Evolutionary conservation across 2,797 vertebrate genomes (phyloP), one percentile per base, ranked within the genome.

Genomic region (Bradypus variegatus): DNA sequence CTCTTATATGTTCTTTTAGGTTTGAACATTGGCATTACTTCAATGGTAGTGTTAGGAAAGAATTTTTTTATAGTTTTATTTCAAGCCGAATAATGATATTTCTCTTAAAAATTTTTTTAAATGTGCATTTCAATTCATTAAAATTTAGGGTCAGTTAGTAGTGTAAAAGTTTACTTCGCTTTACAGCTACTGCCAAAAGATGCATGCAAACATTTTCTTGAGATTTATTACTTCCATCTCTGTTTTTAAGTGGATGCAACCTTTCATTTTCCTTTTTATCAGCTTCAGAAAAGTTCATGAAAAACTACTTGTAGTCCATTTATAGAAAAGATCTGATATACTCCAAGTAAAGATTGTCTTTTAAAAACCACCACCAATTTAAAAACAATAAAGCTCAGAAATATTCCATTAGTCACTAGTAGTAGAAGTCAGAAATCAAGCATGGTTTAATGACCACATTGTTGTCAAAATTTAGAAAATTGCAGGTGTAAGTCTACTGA

Each of bases 391-490:
- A n/a, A n/a, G n/a, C n/a, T n/a, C n/a, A n/a, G n/a, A n/a, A 88
- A 41, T 89, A 69, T 78, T 92, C 93, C 38, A 62, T 78, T 86
- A 88, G 58, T 88, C 45, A 13, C 16, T 79, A 62, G 8, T 82
- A 64, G n/a, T 86, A 50, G 58, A 89, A 85, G 23, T 91, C 27
- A 67, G 10, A 73, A 18, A 33, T 41, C 41, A 80, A 1, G 33
- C 27, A 11, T 67, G 16, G 25, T 77, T 93, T 8, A 78, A 0
- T 73, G 53, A 67, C 83, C 19, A 48, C 60, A 25, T 86, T 76
- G 36, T 15, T 84, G 33, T 90, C 19, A 77, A 87, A 88, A 90
- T 88, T 69, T 77, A 90, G 89, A 76, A 70, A 88, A 86, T 72
- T 33, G 3, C 58, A 88, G 31, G 31, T 90, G 50, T 70, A 29